Evolutionary conservation across 1,140 invertebrate species (phyloP).

Genomic region (Trichomalopsis sarcophagae): DNA sequence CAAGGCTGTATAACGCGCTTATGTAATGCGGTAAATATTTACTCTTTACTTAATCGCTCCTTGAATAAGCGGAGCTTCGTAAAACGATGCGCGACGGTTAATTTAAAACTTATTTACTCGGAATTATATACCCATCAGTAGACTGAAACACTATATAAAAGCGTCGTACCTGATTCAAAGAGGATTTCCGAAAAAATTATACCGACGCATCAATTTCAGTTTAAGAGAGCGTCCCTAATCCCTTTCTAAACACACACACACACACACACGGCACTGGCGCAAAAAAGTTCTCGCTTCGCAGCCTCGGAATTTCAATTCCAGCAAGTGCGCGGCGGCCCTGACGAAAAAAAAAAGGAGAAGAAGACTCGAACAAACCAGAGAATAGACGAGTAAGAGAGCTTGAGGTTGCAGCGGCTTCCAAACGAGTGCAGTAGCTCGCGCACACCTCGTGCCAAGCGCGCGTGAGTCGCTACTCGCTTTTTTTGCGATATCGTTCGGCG

Average conservation of each 20-base stretch:
- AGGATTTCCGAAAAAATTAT: neutral
- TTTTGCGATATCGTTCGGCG: neutral
- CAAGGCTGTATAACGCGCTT: too few relatives aligned
- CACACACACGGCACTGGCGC: too few relatives aligned
- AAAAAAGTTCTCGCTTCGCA: neutral
- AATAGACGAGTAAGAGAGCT: neutral
- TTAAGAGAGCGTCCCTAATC: neutral
- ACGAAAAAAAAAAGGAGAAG: neutral
- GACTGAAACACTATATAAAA: too few relatives aligned
- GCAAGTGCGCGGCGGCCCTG: neutral
- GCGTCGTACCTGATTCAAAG: too few relatives aligned
- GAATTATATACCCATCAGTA: too few relatives aligned
- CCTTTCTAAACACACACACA: neutral
- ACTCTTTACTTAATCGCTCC: too few relatives aligned
- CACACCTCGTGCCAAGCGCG: neutral
- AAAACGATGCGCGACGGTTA: too few relatives aligned
- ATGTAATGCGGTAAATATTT: too few relatives aligned
- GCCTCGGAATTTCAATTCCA: slow-evolving; percentile 4
- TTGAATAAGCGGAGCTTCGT: too few relatives aligned
- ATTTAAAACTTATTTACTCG: too few relatives aligned
- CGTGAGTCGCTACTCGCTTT: neutral
- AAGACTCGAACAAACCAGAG: neutral
- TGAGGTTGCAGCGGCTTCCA: neutral
- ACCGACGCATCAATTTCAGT: neutral
- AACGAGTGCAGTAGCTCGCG: neutral